Conservation (phyloP, 2,888 invertebrate genomes). For the Acronicta psi region DNA sequence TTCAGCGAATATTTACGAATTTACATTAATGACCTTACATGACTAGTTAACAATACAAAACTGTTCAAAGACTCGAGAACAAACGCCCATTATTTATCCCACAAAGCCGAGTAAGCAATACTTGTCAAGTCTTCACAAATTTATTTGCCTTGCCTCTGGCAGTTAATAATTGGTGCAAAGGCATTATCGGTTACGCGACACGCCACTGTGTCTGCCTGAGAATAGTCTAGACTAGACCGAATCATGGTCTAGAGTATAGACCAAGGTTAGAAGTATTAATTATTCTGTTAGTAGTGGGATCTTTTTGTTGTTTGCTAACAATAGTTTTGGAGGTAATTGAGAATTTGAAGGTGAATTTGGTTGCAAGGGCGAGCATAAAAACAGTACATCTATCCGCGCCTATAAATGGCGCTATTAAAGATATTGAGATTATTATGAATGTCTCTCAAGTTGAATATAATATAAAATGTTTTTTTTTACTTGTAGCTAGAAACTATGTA, state of each 20-base stretch:
- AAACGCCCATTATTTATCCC: slow-evolving; percentile 26
- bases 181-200: slow-evolving; percentile 16
- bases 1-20: neutral
- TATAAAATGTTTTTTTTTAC: too few species aligned
- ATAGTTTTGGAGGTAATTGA: slow-evolving; percentile 15
- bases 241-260: neutral
- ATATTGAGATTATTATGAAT: too few species aligned
- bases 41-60: slow-evolving; percentile 32
- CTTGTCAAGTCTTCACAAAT: slow-evolving; percentile 32
- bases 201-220: slow-evolving; percentile 17
- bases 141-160: slow-evolving; percentile 19
- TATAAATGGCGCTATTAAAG: too few species aligned
- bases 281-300: slow-evolving; percentile 22
- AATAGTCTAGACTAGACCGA: slow-evolving; percentile 40
- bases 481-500: too few species aligned
- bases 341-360: slow-evolving; percentile 2
- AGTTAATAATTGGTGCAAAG: slow-evolving; percentile 33
- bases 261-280: slow-evolving; percentile 37
- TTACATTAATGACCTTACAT: slow-evolving; percentile 1
- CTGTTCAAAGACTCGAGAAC: slow-evolving; percentile 31
- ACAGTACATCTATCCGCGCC: neutral
- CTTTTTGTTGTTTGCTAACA: slow-evolving; percentile 30
- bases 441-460: too few species aligned
- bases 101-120: slow-evolving; percentile 37
- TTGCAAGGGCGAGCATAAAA: neutral